Conservation (phyloP, 2,797 vertebrate species). For the Pristis pectinata region DNA sequence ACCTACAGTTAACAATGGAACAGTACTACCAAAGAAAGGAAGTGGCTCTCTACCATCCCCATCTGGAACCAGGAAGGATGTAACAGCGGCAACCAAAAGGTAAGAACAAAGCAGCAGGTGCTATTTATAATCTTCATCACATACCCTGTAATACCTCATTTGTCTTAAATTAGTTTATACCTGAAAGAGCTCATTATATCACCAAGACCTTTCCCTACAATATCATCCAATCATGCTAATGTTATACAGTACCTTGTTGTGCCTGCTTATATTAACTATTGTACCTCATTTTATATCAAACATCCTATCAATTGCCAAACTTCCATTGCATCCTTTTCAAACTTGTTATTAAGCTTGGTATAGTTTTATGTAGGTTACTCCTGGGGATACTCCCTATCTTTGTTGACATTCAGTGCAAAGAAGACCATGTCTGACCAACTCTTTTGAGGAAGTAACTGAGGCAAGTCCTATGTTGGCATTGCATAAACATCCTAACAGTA, state of each 20-base stretch:
- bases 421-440: neutral
- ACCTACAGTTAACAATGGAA: conserved; percentile 85
- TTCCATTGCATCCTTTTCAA: neutral
- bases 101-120: conserved; percentile 46
- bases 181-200: neutral
- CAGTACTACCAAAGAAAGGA: conserved; percentile 90
- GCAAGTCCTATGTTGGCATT: neutral
- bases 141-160: neutral
- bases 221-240: neutral
- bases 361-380: neutral
- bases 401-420: neutral
- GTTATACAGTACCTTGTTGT: neutral
- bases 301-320: neutral
- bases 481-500: neutral
- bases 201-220: neutral
- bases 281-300: neutral
- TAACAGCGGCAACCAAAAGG: conserved; percentile 73
- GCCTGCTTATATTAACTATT: neutral
- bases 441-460: neutral
- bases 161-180: neutral
- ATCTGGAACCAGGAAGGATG: conserved; percentile 81
- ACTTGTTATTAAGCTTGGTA: neutral
- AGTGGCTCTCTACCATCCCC: conserved; percentile 79
- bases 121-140: neutral
- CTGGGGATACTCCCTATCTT: neutral